Percentiles rank a stretch among this genome's conserved stretches.
Conservation (phyloP, 2,888 invertebrate species). For the Pasiphila rectangulata region DNA sequence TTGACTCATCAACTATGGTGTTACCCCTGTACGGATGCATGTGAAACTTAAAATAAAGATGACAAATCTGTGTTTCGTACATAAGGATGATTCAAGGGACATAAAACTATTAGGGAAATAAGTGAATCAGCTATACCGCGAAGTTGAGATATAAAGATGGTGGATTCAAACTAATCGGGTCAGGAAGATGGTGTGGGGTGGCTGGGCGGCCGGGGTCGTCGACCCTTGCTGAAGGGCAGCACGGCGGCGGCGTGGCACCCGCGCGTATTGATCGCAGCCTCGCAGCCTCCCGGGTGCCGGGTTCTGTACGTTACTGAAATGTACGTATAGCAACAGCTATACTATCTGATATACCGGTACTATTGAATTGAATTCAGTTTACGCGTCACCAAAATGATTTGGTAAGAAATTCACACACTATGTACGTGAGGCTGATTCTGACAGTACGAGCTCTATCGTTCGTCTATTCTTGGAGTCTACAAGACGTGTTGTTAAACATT, state of each 20-base stretch:
- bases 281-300: slow-evolving; percentile 57
- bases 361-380: too few species aligned
- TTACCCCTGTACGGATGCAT: too few species aligned
- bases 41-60: too few species aligned
- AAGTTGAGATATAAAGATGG: slow-evolving; percentile 7
- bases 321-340: slow-evolving; percentile 3
- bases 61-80: too few species aligned
- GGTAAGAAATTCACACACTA: too few species aligned
- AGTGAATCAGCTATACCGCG: slow-evolving; percentile 30
- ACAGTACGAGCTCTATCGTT: too few species aligned
- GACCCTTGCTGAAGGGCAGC: slow-evolving; percentile 77
- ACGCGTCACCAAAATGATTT: too few species aligned
- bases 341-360: too few species aligned
- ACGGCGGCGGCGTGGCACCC: slow-evolving; percentile 38
- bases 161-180: slow-evolving; percentile 59
- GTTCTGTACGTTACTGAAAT: slow-evolving; percentile 40
- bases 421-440: too few species aligned
- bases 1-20: too few species aligned
- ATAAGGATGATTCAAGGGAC: slow-evolving; percentile 7
- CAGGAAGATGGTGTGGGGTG: slow-evolving; percentile 56
- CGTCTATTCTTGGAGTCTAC: too few species aligned
- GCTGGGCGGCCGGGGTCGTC: slow-evolving; percentile 64
- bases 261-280: slow-evolving; percentile 70
- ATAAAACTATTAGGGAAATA: slow-evolving; percentile 17
- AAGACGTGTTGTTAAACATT: too few species aligned